Evolutionary conservation across 2,888 invertebrate species (phyloP).

Genomic region (Dinocampus coccinellae): DNA sequence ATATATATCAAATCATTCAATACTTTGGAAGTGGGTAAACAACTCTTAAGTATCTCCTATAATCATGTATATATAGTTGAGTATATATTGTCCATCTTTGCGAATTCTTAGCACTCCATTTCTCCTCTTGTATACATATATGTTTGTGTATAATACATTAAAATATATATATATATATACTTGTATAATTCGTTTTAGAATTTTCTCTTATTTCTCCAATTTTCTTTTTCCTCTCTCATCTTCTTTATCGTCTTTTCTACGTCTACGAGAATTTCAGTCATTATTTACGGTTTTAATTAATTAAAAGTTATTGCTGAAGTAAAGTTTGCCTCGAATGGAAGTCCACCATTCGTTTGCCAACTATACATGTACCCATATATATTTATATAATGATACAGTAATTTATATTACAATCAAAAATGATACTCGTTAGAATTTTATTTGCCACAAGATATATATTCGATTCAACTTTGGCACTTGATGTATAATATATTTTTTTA

Average conservation of each 20-base stretch:
- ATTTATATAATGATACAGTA: conserved; percentile 3
- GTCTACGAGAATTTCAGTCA: conserved; percentile 18
- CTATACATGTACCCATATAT: neutral
- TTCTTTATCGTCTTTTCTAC: conserved; percentile 3
- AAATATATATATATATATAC: neutral
- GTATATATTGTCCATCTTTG: neutral
- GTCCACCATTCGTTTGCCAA: neutral
- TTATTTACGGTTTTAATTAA: conserved; percentile 34
- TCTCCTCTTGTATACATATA: neutral
- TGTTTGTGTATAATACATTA: neutral
- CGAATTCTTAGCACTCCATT: neutral
- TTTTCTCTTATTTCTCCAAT: conserved; percentile 1
- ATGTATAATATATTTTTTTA: neutral
- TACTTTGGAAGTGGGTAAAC: conserved; percentile 33
- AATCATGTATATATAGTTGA: neutral
- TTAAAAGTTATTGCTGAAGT: conserved; percentile 18
- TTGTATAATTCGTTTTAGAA: conserved; percentile 3
- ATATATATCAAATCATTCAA: conserved; percentile 27
- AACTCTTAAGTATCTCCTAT: conserved; percentile 26
- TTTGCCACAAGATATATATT: neutral
- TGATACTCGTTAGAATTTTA: neutral
- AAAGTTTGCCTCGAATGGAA: conserved; percentile 18
- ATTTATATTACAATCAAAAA: neutral
- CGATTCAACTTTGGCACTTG: neutral
- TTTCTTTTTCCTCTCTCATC: conserved; percentile 1